Evolutionary conservation across 2,888 invertebrate species (phyloP), one percentile per base, ranked within the genome.

Genomic region (Graphium colonna): DNA sequence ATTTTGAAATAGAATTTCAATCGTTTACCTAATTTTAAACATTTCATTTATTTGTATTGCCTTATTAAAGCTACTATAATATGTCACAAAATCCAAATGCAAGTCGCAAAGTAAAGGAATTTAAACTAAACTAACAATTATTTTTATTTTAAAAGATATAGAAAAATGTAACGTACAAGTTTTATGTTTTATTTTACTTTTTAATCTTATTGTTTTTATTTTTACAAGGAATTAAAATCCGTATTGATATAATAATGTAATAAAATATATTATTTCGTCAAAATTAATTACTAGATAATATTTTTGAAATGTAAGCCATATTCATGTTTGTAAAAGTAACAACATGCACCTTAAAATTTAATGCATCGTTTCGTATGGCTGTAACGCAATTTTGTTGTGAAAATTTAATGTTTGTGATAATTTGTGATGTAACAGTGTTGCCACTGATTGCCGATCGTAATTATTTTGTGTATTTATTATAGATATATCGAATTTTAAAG

Each of bases 391-490:
- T 38, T 47, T 26, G 47, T 42, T 43, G 38, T 31, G 31, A 12
- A 58, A 21, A 44, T 56, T n/a, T 36, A 60, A 56, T 60, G 57
- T 57, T 52, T 60, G 68, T 69, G 69, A 69, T 69, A 67, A 56
- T 64, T 65, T 69, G 70, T 69, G 65, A 69, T 69, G 18, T 52
- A 59, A 9, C 47, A 50, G 45, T 40, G 21, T 54, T 58, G 60
- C 58, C 56, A 51, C 42, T 59, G 51, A 59, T 59, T 62, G 59
- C 55, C 58, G 57, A 54, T 61, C 40, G 42, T 51, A 41, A 31
- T 36, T 47, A 49, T 40, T 47, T 12, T 52, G 57, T 55, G 58
- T 52, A 52, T 55, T 56, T 55, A 56, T 54, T 56, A 58, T 56
- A 44, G 33, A 38, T 8, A 40, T 12, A 49, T 31, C 16, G 18